A percentile compares a stretch with the other conserved stretches of the same genome.
These are phyloP conservation scores for Microcebus ravelobensis DNA, from an alignment of 2,113 vertebrate genomes.

Conservation along the genomic window DNA sequence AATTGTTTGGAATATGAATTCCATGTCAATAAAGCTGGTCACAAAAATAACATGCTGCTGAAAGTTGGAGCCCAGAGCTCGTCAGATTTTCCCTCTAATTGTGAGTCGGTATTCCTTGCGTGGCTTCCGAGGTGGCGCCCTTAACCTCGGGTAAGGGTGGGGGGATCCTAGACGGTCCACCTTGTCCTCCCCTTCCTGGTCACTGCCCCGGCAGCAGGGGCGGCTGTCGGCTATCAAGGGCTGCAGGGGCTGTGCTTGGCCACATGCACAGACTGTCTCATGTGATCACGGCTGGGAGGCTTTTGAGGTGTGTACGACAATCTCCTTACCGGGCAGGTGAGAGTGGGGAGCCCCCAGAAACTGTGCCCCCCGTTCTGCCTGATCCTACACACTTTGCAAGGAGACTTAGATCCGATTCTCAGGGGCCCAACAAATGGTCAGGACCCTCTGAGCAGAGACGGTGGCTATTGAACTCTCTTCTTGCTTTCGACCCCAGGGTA, in stretches of 20 bases:
- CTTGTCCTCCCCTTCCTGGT: background rate
- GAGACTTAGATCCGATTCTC: background rate
- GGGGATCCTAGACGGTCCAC: fast-evolving
- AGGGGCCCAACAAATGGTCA: background rate
- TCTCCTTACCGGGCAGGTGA: background rate
- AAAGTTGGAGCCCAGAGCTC: too few relatives aligned
- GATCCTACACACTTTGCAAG: too few relatives aligned
- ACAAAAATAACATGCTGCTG: fast-evolving
- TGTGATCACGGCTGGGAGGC: fast-evolving
- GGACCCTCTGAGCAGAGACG: background rate
- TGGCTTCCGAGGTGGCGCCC: background rate
- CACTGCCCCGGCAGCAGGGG: background rate
- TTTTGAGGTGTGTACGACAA: background rate
- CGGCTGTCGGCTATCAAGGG: background rate
- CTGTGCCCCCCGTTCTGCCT: fast-evolving
- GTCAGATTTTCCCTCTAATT: fast-evolving
- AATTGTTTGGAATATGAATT: background rate
- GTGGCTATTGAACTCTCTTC: background rate
- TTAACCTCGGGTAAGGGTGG: background rate
- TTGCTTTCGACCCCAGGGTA: background rate
- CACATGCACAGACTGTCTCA: background rate
- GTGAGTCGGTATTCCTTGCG: fast-evolving
- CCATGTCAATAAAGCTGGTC: background rate
- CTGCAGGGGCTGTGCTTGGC: background rate
- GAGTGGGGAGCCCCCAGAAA: background rate